Base-by-base conservation (phyloP, 2,797 vertebrate species). In the Alosa sapidissima region DNA sequence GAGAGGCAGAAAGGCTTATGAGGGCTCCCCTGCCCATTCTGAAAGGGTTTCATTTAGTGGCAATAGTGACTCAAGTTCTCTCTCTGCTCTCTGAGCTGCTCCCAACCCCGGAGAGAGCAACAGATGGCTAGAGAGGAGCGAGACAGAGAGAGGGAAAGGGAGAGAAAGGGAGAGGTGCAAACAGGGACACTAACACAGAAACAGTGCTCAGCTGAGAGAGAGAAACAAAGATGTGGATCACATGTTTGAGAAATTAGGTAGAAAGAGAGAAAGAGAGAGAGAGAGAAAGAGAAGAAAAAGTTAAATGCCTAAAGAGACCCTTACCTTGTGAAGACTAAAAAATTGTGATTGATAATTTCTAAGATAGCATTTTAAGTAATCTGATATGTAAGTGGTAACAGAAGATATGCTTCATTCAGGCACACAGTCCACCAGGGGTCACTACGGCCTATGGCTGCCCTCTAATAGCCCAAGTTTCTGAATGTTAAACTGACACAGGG, bases 211-310 rank as follows among this genome's bases (percentile, higher is more conserved):
- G 13, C 68, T 16, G 65, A 36, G 65, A 33, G 11, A 24, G n/a
- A 62, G 28, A 28, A 28, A 68, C 10, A 33, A 13, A 36, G 11
- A 41, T 36, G 13, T 72, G 28, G 33, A 72, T 36, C 33, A 16
- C 33, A 28, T 33, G n/a, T 41, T 19, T 45, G 10, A 62, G 52
- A 16, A 14, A 92, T 92, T 91, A 91, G 93, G 90, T 91, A 88
- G 90, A 86, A 86, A 92, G 93, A 93, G 91, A 88, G 91, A 93
- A 88, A 54, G 52, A 54, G 52, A 54, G 52, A 54, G 52, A 55
- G 54, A 21, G 54, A 55, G 16, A 55, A 19, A 94, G 92, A 91
- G 92, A 92, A 91, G 90, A 94, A 91, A 86, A 90, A 91, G 93
- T 86, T 33, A 58, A 81, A 83, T 28, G 28, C 28, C 28, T 28